Evolutionary conservation across 2,888 invertebrate genomes (phyloP), one percentile per base, ranked within the genome.

Genomic region (Blastobasis lacticolella): DNA sequence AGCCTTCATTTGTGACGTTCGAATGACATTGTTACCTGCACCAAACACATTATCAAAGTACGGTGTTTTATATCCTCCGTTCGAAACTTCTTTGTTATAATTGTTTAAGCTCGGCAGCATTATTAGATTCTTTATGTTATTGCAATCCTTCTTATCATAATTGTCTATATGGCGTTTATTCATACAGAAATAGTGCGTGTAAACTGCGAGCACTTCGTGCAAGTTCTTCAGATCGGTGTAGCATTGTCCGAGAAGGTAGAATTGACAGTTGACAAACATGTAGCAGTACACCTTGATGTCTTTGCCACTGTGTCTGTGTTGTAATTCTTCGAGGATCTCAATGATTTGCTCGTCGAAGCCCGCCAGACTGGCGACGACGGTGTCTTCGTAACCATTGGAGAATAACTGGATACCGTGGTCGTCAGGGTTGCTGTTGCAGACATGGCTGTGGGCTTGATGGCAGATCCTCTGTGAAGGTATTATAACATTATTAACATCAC

Each of bases 231-330:
- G 10, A 38, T 42, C 50, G 5, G 49, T 50, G 42, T 43, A 37
- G 36, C 23, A 42, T 7, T 37, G 43, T 8, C 41, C 47, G 4
- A 54, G 5, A 5, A 43, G n/a, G 6, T 50, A 6, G 44, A 54
- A 51, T 49, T 49, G 48, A 38, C 50, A 50, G 5, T 37, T 23
- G 5, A n/a, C 10, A n/a, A 54, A 46, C 5, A 49, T n/a, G 45
- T 54, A 54, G 23, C 50, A 54, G 38, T 54, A 43, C 7, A 54
- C 50, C 38, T 49, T 42, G 23, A 54, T 46, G 36, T 54, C 49
- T 23, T 36, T 36, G 1, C 50, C 50, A 10, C 1, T n/a, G 5
- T 37, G 41, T 1, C 7, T n/a, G 3, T 6, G 37, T 51, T 43
- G 42, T 37, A 54, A 38, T 6, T 50, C 49, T 6, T 51, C 45